phyloP scores from a whole-genome alignment of 2,113 vertebrate genomes.

The Tupaia chinensis region DNA sequence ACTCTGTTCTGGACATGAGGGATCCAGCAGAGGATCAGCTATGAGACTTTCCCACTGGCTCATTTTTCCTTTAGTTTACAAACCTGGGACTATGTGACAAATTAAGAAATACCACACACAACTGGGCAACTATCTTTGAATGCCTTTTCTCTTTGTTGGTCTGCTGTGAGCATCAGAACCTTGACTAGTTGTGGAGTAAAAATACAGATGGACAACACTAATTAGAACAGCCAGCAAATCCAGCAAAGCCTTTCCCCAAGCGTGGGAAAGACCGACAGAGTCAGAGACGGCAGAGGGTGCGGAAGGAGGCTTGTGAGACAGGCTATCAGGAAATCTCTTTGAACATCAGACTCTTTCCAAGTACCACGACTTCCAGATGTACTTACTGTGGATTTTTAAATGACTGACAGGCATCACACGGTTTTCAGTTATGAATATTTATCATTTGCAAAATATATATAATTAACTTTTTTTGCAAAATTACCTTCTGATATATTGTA shows the following conservation, averaged over 20 bases:
- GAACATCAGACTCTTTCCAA: not conserved
- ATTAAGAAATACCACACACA: not conserved
- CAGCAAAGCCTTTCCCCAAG: not conserved
- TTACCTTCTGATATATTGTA: not conserved
- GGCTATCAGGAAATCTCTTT: not conserved
- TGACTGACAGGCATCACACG: too few species aligned
- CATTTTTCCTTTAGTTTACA: constrained; percentile 9
- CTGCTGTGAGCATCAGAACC: not conserved
- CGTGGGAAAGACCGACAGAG: not conserved
- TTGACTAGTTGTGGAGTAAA: not conserved
- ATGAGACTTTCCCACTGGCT: not conserved
- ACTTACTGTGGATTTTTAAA: not conserved
- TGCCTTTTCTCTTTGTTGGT: not conserved
- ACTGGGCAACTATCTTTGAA: not conserved
- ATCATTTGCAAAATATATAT: not conserved
- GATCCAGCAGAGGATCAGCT: not conserved
- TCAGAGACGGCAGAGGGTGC: not conserved
- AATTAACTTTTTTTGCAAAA: constrained; percentile 6
- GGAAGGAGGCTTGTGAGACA: not conserved
- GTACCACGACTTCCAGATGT: not conserved
- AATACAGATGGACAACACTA: not conserved
- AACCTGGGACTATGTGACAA: not conserved
- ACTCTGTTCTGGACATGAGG: not conserved
- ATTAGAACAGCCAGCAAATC: not conserved
- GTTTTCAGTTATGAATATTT: not conserved